These are phyloP conservation scores for Porites australiensis DNA, from an alignment of 64 coral and sea anemone species.

Conservation along the genomic window DNA sequence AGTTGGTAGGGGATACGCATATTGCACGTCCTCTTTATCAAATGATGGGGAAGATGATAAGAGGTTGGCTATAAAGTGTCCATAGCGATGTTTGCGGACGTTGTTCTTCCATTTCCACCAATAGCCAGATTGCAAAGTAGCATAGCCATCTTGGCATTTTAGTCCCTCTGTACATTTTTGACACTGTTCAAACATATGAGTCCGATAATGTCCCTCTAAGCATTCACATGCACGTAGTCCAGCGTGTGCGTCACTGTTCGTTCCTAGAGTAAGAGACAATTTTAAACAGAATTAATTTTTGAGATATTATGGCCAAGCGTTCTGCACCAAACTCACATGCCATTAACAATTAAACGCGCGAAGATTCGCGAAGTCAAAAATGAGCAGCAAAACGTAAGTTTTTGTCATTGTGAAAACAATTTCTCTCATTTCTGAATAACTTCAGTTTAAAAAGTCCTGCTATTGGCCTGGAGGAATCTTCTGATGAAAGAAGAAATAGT, in stretches of 20 bases:
- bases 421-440: no score
- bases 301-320: no score
- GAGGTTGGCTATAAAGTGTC: not conserved
- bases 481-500: no score
- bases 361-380: no score
- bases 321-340: no score
- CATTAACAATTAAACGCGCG: no score
- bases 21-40: not conserved
- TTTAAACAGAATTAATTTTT: no score
- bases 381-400: no score
- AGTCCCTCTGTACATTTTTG: not conserved
- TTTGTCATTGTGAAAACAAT: no score
- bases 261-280: not conserved
- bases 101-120: conserved; percentile 15
- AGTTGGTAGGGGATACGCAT: not conserved
- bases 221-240: not conserved
- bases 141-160: not conserved
- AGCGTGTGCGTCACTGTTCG: not conserved
- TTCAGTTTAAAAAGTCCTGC: no score
- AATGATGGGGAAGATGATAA: not conserved
- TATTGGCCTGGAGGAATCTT: no score
- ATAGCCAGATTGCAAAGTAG: not conserved
- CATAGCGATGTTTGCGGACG: not conserved
- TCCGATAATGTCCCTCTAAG: not conserved
- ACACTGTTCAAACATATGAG: not conserved